Evolutionary conservation across 2,113 vertebrate species (phyloP).

Genomic region (Varanus komodoensis): DNA sequence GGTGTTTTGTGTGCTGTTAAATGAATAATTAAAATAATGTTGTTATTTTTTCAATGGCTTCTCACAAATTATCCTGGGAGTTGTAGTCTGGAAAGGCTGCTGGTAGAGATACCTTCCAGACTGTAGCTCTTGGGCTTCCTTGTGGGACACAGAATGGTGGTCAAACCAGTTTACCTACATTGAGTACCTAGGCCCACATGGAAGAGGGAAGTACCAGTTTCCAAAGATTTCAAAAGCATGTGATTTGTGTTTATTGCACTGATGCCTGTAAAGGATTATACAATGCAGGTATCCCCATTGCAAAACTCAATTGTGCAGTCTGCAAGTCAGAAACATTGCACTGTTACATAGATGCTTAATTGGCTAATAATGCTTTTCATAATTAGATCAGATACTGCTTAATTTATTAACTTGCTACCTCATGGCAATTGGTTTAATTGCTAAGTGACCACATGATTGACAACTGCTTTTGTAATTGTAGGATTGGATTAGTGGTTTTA

Average conservation of each 20-base stretch:
- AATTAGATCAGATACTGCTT: neutral
- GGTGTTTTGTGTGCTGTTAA: no score
- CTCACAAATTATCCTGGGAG: neutral
- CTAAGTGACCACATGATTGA: constrained; percentile 4
- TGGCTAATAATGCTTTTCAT: neutral
- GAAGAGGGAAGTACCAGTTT: neutral
- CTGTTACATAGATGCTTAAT: neutral
- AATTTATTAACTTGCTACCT: neutral
- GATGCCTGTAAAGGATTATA: neutral
- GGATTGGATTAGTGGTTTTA: neutral
- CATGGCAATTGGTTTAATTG: neutral
- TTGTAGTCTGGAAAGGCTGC: neutral
- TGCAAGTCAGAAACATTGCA: neutral
- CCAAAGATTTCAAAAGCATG: no score
- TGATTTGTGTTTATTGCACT: neutral
- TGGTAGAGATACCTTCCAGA: neutral
- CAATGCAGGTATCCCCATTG: neutral
- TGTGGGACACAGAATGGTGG: neutral
- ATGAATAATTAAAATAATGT: no score
- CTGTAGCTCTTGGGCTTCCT: neutral
- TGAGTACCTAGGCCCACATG: neutral
- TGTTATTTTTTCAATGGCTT: neutral
- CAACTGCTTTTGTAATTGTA: neutral
- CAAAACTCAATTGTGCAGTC: neutral
- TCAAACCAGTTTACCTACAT: neutral